Base-by-base conservation (phyloP, 2,113 vertebrate genomes). In the Salvator merianae region DNA sequence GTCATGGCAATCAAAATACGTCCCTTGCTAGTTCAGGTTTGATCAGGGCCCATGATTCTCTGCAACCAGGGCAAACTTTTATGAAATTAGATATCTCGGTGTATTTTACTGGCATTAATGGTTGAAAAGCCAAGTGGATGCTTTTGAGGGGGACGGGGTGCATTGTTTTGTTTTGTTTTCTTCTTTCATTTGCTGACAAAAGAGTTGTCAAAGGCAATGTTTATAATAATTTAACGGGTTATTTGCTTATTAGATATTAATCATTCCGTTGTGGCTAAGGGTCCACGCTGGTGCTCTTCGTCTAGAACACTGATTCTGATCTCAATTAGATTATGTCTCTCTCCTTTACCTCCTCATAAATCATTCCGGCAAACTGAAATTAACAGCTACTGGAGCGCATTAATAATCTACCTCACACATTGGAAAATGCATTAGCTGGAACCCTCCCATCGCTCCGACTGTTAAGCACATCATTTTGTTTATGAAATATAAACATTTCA, bases 331-430 rank as follows among this genome's bases (percentile, higher is more conserved):
- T 98, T 97, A 96, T 97, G 97, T 97, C 97, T 97, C 97, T 97
- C 96, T 97, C 96, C 97, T 95, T 97, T 96, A 97, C 96, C 97
- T 97, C 94, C 97, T 96, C 98, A 99, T 99, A 99, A 99, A 99
- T 99, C 98, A 98, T 98, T 97, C 96, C 96, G 5, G 95, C 97
- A 98, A 98, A 99, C 97, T 98, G 97, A 99, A 99, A 99, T 99
- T 98, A 99, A 99, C 98, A 99, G 97, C 97, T 98, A 99, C 97
- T 99, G 98, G 96, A 98, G 98, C 98, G 97, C 98, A 98, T 98
- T 98, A 98, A 99, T 98, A 99, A 98, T 97, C 97, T 97, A 94
- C 96, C 97, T 97, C 97, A 96, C 97, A 97, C 97, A 96, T 97
- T 97, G 97, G 97, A 95, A 96, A 96, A 96, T 93, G 97, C 97